Base-by-base conservation (phyloP, 2,797 vertebrate genomes). In the Lithobates pipiens region DNA sequence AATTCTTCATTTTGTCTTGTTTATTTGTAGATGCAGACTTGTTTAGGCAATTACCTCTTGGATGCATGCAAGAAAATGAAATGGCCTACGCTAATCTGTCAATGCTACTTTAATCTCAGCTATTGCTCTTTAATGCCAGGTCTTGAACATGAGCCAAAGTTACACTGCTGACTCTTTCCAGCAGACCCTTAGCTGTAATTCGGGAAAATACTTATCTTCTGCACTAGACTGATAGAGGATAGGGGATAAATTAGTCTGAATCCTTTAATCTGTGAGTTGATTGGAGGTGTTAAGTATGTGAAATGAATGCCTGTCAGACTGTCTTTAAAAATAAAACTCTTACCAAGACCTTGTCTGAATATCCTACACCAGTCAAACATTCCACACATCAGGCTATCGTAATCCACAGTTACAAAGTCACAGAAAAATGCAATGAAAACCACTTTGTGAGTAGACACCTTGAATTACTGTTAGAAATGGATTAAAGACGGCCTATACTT, bases 211-310 rank as follows among this genome's bases (percentile, higher is more conserved):
- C 61, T 76, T 76, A 83, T 83, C 72, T 83, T 29, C 25, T 65
- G 27, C 36, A 75, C 71, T 68, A 67, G 61, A 46, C 72, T 83
- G 71, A 76, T 75, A 83, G 71, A 46, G 29, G 57, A 50, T 36
- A 67, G 27, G 11, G 54, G 42, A 67, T 82, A 75, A 44, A 72
- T 63, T n/a, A 32, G 57, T 44, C 61, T 61, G n/a, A 63, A 74
- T 74, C 54, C 80, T 61, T 68, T 83, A 76, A 76, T 75, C 81
- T 83, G n/a, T 34, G 29, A 80, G 29, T 15, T 70, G 67, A 80
- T n/a, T 80, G 77, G 46, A 70, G 42, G 77, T 80, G 77, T 70
- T 70, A 80, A 70, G 67, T 70, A 70, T 54, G 16, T 54, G 77
- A 80, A 54, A 54, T 50, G 42, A 54, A 50, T 10, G 67, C 42